Percentiles rank a stretch among this genome's conserved stretches.
phyloP scores from a whole-genome alignment of 2,797 vertebrate genomes.

The Sebastes minor region DNA sequence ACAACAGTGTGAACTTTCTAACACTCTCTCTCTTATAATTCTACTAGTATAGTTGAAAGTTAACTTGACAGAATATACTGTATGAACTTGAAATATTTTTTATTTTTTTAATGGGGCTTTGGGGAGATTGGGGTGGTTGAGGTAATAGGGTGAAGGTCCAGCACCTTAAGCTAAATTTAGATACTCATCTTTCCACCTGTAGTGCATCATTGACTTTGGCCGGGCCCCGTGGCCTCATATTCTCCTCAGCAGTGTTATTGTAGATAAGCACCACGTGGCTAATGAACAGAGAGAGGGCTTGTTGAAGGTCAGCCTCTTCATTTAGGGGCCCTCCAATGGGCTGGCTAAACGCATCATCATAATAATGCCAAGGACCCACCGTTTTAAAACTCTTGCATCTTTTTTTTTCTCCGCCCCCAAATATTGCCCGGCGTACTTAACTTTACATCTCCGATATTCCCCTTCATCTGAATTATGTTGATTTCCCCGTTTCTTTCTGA shows the following conservation, averaged over 20 bases:
- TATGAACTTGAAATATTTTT: neutral
- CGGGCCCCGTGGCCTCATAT: constrained; percentile 62
- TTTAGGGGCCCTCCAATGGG: constrained; percentile 81
- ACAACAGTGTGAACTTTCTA: neutral
- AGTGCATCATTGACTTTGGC: constrained; percentile 71
- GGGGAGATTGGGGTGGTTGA: constrained; percentile 8
- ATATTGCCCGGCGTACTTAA: constrained; percentile 62
- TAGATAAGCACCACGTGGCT: constrained; percentile 80
- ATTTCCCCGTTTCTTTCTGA: constrained; percentile 76
- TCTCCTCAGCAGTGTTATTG: constrained; percentile 74
- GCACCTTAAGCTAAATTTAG: constrained; percentile 53
- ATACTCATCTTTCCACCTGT: constrained; percentile 56
- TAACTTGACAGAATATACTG: constrained; percentile 44
- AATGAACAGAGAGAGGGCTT: constrained; percentile 83
- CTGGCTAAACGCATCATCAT: constrained; percentile 80
- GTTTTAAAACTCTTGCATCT: constrained; percentile 67
- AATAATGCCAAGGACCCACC: constrained; percentile 74
- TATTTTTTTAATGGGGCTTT: neutral
- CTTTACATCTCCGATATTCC: constrained; percentile 62
- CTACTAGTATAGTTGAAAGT: constrained; percentile 27
- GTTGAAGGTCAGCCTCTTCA: constrained; percentile 86
- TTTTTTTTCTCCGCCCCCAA: constrained; percentile 31
- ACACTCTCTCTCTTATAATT: neutral
- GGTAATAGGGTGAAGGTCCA: constrained; percentile 25
- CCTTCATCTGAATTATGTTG: constrained; percentile 80